Conservation (phyloP, 2,888 invertebrate genomes). For the Oxycera nigricornis region DNA sequence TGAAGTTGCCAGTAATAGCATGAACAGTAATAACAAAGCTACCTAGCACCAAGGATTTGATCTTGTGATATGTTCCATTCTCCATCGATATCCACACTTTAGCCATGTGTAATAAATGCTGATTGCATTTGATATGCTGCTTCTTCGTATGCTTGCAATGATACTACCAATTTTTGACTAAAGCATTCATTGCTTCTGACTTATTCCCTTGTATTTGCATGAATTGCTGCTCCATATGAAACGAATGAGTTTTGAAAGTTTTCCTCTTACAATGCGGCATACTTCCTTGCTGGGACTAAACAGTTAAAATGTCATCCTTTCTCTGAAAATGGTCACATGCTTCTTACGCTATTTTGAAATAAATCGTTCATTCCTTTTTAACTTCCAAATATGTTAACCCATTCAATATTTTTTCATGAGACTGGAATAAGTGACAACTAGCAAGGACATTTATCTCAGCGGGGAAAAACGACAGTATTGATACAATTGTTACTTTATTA, state of each 20-base stretch:
- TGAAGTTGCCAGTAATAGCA: too few relatives aligned
- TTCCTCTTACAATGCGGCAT: conserved; percentile 15
- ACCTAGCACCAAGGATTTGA: not conserved
- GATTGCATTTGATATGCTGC: not conserved
- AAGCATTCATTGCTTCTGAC: conserved; percentile 13
- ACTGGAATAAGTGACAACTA: too few relatives aligned
- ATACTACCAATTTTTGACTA: not conserved
- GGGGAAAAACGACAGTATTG: too few relatives aligned
- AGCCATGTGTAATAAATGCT: conserved; percentile 7
- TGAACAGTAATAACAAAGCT: too few relatives aligned
- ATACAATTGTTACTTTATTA: too few relatives aligned
- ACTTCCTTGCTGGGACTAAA: conserved; percentile 49
- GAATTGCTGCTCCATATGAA: not conserved
- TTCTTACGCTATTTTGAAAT: too few relatives aligned
- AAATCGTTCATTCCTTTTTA: too few relatives aligned
- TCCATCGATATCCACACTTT: conserved; percentile 31
- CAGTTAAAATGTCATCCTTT: conserved; percentile 61
- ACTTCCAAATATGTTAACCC: too few relatives aligned
- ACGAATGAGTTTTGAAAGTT: conserved; percentile 6
- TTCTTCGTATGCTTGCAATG: not conserved
- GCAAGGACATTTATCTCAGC: too few relatives aligned
- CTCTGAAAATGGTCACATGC: not conserved
- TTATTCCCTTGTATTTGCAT: not conserved
- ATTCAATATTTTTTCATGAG: too few relatives aligned
- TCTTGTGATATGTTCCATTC: conserved; percentile 43